Evolutionary conservation across 2,888 invertebrate species (phyloP).

Genomic region (Tiphia femorata): DNA sequence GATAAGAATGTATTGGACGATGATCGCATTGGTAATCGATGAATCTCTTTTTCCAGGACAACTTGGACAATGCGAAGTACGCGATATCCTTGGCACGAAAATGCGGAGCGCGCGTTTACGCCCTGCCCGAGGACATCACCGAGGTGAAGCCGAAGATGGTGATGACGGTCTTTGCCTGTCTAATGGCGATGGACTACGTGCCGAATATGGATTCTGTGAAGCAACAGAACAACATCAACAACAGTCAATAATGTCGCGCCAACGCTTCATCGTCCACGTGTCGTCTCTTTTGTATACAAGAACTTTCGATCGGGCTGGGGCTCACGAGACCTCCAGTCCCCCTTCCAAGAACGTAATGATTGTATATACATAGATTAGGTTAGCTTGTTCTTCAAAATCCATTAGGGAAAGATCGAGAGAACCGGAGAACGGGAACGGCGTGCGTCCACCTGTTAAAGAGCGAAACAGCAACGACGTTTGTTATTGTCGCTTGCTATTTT

Average conservation of each 20-base stretch:
- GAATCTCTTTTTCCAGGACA: conserved; percentile 79
- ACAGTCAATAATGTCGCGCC: conserved; percentile 53
- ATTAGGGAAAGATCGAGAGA: neutral
- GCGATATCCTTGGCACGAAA: conserved; percentile 98
- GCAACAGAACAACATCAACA: conserved; percentile 57
- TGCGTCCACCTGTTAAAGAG: neutral
- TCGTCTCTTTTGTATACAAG: conserved; percentile 27
- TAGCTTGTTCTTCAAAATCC: conserved; percentile 25
- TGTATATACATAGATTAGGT: conserved; percentile 47
- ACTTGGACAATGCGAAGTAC: conserved; percentile 98
- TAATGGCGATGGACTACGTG: conserved; percentile 97
- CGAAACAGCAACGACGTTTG: neutral
- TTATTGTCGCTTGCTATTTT: too few relatives aligned
- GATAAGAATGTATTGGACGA: neutral
- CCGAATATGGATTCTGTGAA: conserved; percentile 81
- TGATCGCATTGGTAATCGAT: neutral
- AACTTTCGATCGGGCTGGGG: conserved; percentile 30
- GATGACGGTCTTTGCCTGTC: conserved; percentile 99
- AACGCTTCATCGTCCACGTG: conserved; percentile 3
- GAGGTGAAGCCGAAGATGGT: conserved; percentile 99
- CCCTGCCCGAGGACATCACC: conserved; percentile 97
- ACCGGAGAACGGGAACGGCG: neutral
- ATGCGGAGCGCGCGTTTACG: conserved; percentile 97
- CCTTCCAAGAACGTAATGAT: conserved; percentile 36
- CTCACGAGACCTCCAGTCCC: conserved; percentile 8